phyloP scores from a whole-genome alignment of 2,113 vertebrate species.

The Pelecanoides urinatrix region DNA sequence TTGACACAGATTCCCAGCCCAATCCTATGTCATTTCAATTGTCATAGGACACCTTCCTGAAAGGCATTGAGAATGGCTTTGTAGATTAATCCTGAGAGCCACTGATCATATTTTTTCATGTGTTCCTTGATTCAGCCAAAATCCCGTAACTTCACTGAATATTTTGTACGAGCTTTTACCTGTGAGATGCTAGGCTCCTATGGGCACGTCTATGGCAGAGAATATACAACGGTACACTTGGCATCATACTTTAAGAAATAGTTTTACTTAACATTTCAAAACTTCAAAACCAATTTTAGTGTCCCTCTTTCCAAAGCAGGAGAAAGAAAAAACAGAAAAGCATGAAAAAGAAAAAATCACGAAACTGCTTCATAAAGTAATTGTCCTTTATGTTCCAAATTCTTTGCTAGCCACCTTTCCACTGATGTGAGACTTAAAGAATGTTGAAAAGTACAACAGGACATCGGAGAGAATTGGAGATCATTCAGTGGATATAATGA shows the following conservation, averaged over 20 bases:
- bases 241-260: background rate
- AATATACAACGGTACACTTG: background rate
- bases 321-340: background rate
- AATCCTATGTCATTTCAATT: background rate
- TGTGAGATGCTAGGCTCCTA: background rate
- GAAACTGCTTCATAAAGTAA: background rate
- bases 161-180: background rate
- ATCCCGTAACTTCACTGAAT: background rate
- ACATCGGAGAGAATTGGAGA: background rate
- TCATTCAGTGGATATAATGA: background rate
- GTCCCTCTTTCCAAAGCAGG: background rate
- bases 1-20: background rate
- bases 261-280: background rate
- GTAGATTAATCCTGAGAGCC: background rate
- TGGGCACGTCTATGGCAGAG: background rate
- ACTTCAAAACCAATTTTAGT: background rate
- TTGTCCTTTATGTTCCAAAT: background rate
- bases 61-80: background rate
- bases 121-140: background rate
- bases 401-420: background rate
- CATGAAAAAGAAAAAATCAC: background rate
- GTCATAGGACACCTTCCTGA: background rate
- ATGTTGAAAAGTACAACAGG: background rate
- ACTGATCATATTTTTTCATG: background rate
- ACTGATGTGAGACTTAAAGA: background rate